Conservation (phyloP, 2,888 invertebrate genomes). For the Macrosiphum euphorbiae region DNA sequence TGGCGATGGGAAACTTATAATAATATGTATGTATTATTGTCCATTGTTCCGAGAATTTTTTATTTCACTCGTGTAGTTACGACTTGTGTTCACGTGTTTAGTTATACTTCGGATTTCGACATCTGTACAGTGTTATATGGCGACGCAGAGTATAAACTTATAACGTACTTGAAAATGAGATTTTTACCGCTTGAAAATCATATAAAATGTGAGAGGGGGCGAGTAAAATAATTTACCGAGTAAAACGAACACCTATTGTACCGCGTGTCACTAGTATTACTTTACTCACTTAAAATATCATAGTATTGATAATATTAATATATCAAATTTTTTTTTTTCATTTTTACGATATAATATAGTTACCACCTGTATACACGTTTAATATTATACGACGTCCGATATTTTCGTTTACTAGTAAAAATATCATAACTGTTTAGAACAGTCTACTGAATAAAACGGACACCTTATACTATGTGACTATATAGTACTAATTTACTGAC, state of each 20-base stretch:
- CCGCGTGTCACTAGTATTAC: background rate
- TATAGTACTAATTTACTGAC: no score
- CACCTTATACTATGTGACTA: no score
- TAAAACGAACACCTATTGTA: background rate
- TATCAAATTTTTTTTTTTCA: no score
- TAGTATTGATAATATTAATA: no score
- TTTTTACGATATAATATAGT: no score
- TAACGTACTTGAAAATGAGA: background rate
- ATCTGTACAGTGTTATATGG: background rate
- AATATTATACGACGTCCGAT: no score
- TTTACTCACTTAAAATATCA: background rate
- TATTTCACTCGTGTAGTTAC: background rate
- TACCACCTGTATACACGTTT: no score
- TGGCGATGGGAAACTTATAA: no score
- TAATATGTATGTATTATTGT: no score
- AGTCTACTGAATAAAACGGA: no score
- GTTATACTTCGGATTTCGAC: background rate
- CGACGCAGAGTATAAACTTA: background rate
- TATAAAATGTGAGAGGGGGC: background rate
- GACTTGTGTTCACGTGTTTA: background rate
- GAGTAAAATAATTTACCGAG: background rate
- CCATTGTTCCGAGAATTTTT: background rate
- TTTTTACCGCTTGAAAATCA: background rate
- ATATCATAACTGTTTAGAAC: no score
- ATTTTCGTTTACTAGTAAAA: no score